phyloP scores from a whole-genome alignment of 2,113 vertebrate species.

The Fulica atra region DNA sequence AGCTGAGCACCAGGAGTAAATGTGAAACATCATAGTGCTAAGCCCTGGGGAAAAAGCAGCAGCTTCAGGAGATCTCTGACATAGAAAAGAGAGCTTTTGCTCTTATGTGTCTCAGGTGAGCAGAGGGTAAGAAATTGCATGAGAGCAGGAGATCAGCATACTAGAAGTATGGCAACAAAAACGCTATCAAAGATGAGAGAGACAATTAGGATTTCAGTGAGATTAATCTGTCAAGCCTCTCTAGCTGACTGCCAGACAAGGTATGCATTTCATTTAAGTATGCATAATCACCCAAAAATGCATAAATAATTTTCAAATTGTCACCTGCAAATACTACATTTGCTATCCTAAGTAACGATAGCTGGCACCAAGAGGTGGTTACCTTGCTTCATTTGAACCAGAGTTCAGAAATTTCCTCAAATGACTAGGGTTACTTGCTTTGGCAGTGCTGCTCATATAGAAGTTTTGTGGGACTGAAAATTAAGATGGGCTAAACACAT shows the following conservation, averaged over 20 bases:
- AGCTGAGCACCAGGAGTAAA: neutral
- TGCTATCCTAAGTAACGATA: neutral
- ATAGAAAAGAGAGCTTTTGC: neutral
- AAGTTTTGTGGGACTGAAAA: neutral
- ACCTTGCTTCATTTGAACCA: neutral
- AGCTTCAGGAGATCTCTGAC: neutral
- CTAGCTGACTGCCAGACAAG: neutral
- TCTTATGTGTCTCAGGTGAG: neutral
- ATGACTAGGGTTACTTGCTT: neutral
- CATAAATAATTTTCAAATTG: neutral
- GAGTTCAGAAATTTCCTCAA: neutral
- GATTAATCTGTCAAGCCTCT: neutral
- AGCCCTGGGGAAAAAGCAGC: neutral
- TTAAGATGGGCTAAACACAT: neutral
- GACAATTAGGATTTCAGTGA: neutral
- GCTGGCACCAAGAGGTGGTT: neutral
- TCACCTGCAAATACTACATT: neutral
- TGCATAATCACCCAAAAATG: neutral
- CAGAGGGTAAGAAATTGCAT: neutral
- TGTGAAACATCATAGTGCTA: neutral
- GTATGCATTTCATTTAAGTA: neutral
- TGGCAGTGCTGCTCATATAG: neutral
- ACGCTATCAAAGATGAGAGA: neutral
- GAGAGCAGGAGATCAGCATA: accelerated
- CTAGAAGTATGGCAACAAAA: neutral